Percentiles rank a stretch among this genome's conserved stretches.
phyloP scores from a whole-genome alignment of 2,113 vertebrate species.

The Podilymbus podiceps region DNA sequence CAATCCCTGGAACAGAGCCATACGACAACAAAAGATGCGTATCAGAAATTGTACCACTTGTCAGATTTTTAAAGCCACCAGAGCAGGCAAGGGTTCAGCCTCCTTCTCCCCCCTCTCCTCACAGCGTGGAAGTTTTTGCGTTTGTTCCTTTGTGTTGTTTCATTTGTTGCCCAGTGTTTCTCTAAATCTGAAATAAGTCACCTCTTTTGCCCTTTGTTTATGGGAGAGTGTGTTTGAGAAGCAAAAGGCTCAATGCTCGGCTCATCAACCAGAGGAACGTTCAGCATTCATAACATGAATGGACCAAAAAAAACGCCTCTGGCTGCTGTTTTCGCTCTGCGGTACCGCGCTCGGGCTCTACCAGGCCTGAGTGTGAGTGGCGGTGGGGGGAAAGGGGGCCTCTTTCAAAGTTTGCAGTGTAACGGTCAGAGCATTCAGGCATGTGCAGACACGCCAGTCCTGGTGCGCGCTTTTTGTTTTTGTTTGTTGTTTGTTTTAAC shows the following conservation, averaged over 20 bases:
- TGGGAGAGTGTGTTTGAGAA: neutral
- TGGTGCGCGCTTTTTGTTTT: neutral
- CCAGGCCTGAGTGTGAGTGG: slow-evolving; percentile 3
- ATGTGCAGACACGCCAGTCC: slow-evolving; percentile 66
- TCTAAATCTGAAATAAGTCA: neutral
- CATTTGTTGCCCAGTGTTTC: neutral
- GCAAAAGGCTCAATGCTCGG: neutral
- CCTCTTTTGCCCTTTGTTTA: slow-evolving; percentile 30
- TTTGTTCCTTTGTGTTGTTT: neutral
- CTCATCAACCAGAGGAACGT: neutral
- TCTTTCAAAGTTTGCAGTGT: slow-evolving; percentile 42
- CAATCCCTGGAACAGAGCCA: neutral
- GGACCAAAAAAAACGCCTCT: slow-evolving; percentile 28
- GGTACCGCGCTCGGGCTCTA: neutral
- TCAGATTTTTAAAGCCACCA: neutral
- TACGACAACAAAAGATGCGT: neutral
- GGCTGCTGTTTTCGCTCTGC: neutral
- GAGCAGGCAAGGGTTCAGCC: neutral
- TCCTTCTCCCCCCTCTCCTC: neutral
- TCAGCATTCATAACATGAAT: neutral
- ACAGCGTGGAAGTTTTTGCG: neutral
- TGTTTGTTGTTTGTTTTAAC: slow-evolving; percentile 63
- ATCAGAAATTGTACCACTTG: neutral
- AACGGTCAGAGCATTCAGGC: slow-evolving; percentile 57
- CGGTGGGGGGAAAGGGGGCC: slow-evolving; percentile 34